These are phyloP conservation scores for Petrophora chlorosata DNA, from an alignment of 2,888 invertebrate genomes.

Conservation along the genomic window DNA sequence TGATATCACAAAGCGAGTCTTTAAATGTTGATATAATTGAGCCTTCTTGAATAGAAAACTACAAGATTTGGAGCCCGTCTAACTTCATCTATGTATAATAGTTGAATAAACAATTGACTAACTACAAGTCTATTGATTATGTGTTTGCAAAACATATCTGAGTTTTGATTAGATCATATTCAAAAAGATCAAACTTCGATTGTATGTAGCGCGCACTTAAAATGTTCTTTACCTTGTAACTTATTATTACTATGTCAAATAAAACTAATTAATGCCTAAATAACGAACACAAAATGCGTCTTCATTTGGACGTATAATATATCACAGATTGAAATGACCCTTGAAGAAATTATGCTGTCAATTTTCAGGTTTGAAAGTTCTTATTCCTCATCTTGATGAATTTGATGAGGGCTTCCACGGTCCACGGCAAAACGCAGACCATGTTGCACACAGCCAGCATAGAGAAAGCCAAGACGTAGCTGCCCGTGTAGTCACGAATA, in stretches of 20 bases:
- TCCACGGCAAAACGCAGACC: slow-evolving; percentile 86
- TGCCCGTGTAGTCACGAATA: slow-evolving; percentile 84
- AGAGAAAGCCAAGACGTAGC: slow-evolving; percentile 84
- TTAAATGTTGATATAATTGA: too few relatives aligned
- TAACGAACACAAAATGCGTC: background rate
- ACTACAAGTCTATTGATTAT: too few relatives aligned
- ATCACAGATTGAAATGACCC: slow-evolving; percentile 28
- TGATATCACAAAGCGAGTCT: too few relatives aligned
- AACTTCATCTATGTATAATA: too few relatives aligned
- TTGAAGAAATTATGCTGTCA: background rate
- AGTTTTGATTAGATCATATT: too few relatives aligned
- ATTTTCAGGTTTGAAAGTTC: slow-evolving; percentile 33
- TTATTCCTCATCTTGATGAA: slow-evolving; percentile 42
- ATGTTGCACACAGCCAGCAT: slow-evolving; percentile 83
- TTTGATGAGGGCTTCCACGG: slow-evolving; percentile 73
- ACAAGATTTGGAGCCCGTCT: too few relatives aligned
- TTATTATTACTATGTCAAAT: background rate
- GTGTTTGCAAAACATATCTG: too few relatives aligned
- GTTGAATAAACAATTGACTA: too few relatives aligned
- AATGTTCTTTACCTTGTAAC: background rate
- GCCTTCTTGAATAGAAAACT: too few relatives aligned
- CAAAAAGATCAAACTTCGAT: too few relatives aligned
- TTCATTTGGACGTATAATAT: slow-evolving; percentile 23
- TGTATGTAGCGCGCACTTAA: too few relatives aligned
- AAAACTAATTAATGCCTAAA: background rate